Base-by-base conservation (phyloP, 2,797 vertebrate genomes). In the Micrastur ruficollis region DNA sequence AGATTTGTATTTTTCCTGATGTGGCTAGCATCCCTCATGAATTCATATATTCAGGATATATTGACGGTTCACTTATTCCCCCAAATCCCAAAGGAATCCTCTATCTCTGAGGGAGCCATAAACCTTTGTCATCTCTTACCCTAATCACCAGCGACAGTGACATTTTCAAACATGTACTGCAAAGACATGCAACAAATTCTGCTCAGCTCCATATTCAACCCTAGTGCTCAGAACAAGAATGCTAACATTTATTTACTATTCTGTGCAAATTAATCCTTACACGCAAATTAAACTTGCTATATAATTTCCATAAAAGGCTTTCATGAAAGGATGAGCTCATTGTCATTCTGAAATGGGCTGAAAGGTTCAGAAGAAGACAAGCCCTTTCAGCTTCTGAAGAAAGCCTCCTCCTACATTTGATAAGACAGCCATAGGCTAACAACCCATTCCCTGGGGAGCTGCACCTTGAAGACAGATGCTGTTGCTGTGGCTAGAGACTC, bases 201-300 rank as follows among this genome's bases (percentile, higher is more conserved):
- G 14, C 26, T 66, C 42, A 34, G 44, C n/a, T 67, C 27, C 12
- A 0, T 31, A 12, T 50, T 53, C 47, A 70, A 34, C 21, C 34
- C 9, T 13, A 6, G 16, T 23, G 25, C 38, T 66, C 53, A 47
- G 40, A 65, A 62, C 4, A 53, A 84, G 12, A 89, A 29, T 11
- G n/a, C 9, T 32, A 34, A 40, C 32, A 74, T 40, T 34, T 86
- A 18, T 80, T 86, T 52, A 27, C 5, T 46, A 0, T 61, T 81
- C 70, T 31, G 4, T n/a, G 29, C 18, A 68, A 92, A 58, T 86
- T 38, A 22, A 31, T 66, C 7, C 56, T 66, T 34, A 27, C 6
- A 26, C 0, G 0, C 12, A 71, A 66, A 79, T 83, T 83, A 38
- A 83, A 34, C 11, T 70, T 1, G 0, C 14, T 59, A 5, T 27